These are phyloP conservation scores for Tetropium fuscum DNA, from an alignment of 2,888 invertebrate genomes.

Conservation along the genomic window DNA sequence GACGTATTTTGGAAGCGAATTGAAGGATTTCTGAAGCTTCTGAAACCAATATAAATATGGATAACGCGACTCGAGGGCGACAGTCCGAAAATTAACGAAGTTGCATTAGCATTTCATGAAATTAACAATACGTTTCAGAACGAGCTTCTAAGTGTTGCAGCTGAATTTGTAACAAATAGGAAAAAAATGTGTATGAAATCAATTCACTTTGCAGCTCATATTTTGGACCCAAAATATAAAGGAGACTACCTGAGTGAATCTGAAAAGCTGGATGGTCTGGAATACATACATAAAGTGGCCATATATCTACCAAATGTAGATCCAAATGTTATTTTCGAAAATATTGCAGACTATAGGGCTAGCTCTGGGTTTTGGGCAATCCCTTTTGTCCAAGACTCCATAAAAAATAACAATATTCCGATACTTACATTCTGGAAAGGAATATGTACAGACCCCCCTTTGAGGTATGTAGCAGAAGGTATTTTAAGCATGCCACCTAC, in stretches of 20 bases:
- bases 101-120: too few species aligned
- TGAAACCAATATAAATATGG: too few species aligned
- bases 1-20: too few species aligned
- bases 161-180: too few species aligned
- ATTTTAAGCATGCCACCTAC: background rate
- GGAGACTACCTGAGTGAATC: background rate
- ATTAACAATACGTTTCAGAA: too few species aligned
- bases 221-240: background rate
- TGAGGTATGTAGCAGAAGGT: slow-evolving; percentile 1
- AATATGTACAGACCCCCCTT: background rate
- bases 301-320: background rate
- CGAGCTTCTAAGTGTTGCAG: too few species aligned
- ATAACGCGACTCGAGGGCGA: too few species aligned
- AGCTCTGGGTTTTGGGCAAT: background rate
- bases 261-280: background rate
- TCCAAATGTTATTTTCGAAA: background rate
- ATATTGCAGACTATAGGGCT: background rate
- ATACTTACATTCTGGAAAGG: background rate
- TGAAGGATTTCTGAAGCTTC: too few species aligned
- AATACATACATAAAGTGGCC: slow-evolving; percentile 1
- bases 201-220: background rate
- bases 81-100: too few species aligned
- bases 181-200: background rate
- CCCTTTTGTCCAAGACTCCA: background rate
- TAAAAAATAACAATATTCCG: background rate